These are phyloP conservation scores for Cordilura impudica DNA, from an alignment of 2,888 invertebrate genomes.

Conservation along the genomic window DNA sequence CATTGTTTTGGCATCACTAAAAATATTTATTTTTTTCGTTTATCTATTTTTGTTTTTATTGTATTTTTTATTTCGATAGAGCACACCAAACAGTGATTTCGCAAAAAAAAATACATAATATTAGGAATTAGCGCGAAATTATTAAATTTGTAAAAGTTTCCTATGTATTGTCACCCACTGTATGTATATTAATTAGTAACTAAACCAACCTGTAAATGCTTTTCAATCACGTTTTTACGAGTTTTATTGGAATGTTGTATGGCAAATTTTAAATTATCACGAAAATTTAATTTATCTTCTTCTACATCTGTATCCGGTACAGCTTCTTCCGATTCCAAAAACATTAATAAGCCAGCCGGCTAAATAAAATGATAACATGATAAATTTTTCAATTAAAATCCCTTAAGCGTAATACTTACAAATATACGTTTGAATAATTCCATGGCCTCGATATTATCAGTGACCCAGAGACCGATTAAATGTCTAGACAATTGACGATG, in stretches of 20 bases:
- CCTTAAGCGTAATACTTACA: constrained; percentile 80
- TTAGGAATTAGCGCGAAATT: too few species aligned
- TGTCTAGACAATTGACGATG: constrained; percentile 95
- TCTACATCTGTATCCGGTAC: constrained; percentile 83
- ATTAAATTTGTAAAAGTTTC: too few species aligned
- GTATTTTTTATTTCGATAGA: too few species aligned
- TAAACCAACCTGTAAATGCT: constrained; percentile 84
- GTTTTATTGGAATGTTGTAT: constrained; percentile 86
- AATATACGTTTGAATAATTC: constrained; percentile 90
- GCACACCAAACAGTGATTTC: too few species aligned
- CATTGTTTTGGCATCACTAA: too few species aligned
- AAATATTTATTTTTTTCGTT: too few species aligned
- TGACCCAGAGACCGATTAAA: constrained; percentile 96
- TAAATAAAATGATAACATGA: constrained; percentile 72
- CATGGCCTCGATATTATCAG: constrained; percentile 94
- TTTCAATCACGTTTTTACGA: constrained; percentile 87
- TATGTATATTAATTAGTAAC: too few species aligned
- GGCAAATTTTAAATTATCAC: constrained; percentile 97
- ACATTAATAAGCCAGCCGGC: constrained; percentile 94
- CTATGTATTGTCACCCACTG: too few species aligned
- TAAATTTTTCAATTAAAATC: background rate
- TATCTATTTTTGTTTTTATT: too few species aligned
- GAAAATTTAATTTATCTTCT: constrained; percentile 85
- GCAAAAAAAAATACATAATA: too few species aligned
- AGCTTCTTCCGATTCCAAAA: constrained; percentile 91